phyloP scores from a whole-genome alignment of 2,888 invertebrate species.

The Pheosia tremula region DNA sequence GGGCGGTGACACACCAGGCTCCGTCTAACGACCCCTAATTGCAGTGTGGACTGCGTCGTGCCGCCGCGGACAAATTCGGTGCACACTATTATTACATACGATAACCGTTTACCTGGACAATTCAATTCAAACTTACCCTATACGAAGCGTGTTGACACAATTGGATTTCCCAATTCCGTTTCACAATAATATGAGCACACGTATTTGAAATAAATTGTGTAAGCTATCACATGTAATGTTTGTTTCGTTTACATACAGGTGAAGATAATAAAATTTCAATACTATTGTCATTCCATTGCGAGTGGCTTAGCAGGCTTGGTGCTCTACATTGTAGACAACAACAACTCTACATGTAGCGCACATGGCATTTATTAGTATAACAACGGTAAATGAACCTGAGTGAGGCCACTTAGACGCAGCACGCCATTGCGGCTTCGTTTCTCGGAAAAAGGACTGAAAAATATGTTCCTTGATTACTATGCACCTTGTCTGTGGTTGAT shows the following conservation, averaged over 20 bases:
- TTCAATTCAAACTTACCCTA: constrained; percentile 63
- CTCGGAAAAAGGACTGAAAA: constrained; percentile 48
- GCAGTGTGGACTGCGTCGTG: constrained; percentile 55
- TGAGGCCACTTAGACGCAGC: constrained; percentile 52
- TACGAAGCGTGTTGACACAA: constrained; percentile 57
- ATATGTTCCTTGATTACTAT: constrained; percentile 16
- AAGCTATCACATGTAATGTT: constrained; percentile 46
- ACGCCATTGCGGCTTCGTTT: constrained; percentile 60
- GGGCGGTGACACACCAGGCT: constrained; percentile 35
- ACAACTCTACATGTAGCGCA: too few relatives aligned
- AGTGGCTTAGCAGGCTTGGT: too few relatives aligned
- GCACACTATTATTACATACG: constrained; percentile 59
- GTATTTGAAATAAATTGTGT: constrained; percentile 59
- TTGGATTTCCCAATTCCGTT: constrained; percentile 70
- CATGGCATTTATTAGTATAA: background rate
- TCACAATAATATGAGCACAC: constrained; percentile 54
- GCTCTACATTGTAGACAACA: too few relatives aligned
- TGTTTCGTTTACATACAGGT: constrained; percentile 8
- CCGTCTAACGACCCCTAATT: constrained; percentile 64
- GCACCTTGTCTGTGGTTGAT: constrained; percentile 1
- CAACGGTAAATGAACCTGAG: constrained; percentile 35
- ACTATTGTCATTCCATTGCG: too few relatives aligned
- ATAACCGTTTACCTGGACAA: constrained; percentile 69
- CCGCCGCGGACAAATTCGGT: constrained; percentile 55
- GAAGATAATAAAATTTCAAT: too few relatives aligned